Percentiles rank a stretch among this genome's conserved stretches.
Conservation (phyloP, 1,140 invertebrate species). For the Diprion similis region DNA sequence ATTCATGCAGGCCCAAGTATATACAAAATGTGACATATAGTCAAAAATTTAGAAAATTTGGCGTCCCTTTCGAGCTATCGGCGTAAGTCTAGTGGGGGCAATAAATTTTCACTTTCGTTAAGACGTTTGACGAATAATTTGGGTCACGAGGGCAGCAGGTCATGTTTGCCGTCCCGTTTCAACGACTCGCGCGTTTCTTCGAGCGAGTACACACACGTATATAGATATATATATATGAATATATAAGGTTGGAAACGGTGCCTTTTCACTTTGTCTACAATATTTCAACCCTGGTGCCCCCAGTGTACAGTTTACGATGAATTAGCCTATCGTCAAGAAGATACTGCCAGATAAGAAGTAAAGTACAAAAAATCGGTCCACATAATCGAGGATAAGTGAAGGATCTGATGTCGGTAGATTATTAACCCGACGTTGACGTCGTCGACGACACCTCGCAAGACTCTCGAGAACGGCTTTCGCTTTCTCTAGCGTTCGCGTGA, state of each 20-base stretch:
- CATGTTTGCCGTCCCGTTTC: constrained; percentile 60
- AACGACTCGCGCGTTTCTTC: background rate
- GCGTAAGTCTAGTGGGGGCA: too few relatives aligned
- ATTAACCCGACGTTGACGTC: too few relatives aligned
- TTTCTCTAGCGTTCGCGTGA: constrained; percentile 1
- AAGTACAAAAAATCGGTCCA: too few relatives aligned
- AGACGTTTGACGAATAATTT: constrained; percentile 50
- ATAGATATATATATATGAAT: background rate
- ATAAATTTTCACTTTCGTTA: constrained; percentile 59
- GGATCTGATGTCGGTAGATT: too few relatives aligned
- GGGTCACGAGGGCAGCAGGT: constrained; percentile 57
- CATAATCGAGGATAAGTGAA: too few relatives aligned
- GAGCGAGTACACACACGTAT: background rate
- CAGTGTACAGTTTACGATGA: background rate
- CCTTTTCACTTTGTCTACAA: background rate
- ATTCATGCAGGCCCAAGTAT: too few relatives aligned
- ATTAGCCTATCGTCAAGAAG: too few relatives aligned
- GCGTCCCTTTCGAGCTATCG: too few relatives aligned
- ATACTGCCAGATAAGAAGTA: too few relatives aligned
- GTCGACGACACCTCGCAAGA: background rate
- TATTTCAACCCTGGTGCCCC: background rate
- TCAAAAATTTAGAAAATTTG: too few relatives aligned
- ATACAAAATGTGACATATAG: too few relatives aligned
- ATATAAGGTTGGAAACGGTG: background rate
- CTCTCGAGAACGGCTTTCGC: background rate